phyloP scores from a whole-genome alignment of 2,888 invertebrate species.

The Cryptocheilus praepositus region DNA sequence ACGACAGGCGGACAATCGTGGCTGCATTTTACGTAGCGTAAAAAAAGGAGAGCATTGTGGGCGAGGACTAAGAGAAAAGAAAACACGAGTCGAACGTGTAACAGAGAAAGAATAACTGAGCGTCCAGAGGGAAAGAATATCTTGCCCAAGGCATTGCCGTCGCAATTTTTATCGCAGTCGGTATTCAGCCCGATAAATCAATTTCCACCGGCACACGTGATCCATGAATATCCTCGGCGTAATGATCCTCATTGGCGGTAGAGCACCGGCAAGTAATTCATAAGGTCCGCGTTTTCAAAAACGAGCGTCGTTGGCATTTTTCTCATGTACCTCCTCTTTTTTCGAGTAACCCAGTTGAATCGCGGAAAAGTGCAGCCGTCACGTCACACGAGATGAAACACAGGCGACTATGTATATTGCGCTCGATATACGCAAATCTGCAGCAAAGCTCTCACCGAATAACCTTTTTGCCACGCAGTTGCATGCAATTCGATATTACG shows the following conservation, averaged over 20 bases:
- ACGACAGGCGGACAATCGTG: slow-evolving; percentile 22
- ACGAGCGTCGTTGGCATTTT: no score
- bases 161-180: not conserved
- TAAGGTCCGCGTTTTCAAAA: no score
- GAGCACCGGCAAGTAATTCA: no score
- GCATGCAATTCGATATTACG: slow-evolving; percentile 29
- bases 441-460: slow-evolving; percentile 18
- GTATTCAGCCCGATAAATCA: not conserved
- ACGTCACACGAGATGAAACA: no score
- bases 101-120: not conserved
- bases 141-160: not conserved
- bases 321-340: no score
- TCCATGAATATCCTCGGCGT: no score
- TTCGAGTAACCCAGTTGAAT: no score
- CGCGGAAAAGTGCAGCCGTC: no score
- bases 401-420: no score
- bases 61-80: not conserved
- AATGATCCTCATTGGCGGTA: no score
- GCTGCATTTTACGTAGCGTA: not conserved
- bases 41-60: not conserved
- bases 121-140: not conserved
- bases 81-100: not conserved
- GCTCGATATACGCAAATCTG: no score
- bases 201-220: not conserved
- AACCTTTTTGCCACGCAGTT: slow-evolving; percentile 17